These are phyloP conservation scores for Vanessa tameamea DNA, from an alignment of 1,140 invertebrate species.

Conservation along the genomic window DNA sequence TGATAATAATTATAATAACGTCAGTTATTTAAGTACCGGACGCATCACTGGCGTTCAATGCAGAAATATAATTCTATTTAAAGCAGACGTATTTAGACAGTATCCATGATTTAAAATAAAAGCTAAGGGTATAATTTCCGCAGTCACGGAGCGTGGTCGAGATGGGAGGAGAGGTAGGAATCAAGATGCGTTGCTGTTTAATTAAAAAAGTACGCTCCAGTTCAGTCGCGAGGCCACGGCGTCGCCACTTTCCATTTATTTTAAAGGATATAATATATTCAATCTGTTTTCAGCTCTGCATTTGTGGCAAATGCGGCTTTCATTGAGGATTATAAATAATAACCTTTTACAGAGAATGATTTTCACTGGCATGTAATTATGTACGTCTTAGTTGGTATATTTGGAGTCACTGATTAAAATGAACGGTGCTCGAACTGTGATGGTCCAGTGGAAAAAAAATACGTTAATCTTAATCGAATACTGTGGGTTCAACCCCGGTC, in stretches of 20 bases:
- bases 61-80: background rate
- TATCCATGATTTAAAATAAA: constrained; percentile 5
- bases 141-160: constrained; percentile 5
- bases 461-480: too few species aligned
- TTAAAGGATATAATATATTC: constrained; percentile 28
- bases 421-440: too few species aligned
- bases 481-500: too few species aligned
- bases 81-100: background rate
- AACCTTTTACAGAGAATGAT: background rate
- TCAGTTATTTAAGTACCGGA: background rate
- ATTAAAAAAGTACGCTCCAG: constrained; percentile 42
- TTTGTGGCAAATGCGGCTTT: background rate
- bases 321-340: background rate
- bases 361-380: background rate
- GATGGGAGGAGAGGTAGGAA: constrained; percentile 4
- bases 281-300: background rate
- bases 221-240: constrained; percentile 20
- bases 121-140: constrained; percentile 13
- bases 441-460: too few species aligned
- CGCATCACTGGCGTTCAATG: background rate
- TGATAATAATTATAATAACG: background rate
- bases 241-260: constrained; percentile 3
- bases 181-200: constrained; percentile 39
- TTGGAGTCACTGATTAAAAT: background rate
- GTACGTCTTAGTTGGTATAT: background rate